Evolutionary conservation across 2,113 vertebrate genomes (phyloP).

Genomic region (Butorides virescens): DNA sequence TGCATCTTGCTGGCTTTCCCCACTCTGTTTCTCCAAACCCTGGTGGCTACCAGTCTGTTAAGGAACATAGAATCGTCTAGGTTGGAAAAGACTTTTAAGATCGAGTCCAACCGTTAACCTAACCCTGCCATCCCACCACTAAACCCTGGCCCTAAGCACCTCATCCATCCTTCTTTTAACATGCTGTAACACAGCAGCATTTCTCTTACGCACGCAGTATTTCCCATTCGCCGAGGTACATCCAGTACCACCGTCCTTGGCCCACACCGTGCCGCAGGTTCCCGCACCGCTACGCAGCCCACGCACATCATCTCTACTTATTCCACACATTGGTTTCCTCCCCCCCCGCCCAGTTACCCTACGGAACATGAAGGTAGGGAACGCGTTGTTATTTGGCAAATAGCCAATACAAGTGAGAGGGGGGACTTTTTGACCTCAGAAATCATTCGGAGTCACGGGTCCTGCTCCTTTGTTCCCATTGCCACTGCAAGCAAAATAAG

Average conservation of each 20-base stretch:
- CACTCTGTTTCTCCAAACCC: no score
- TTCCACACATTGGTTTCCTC: background rate
- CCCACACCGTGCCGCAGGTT: rapidly evolving
- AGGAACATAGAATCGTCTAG: background rate
- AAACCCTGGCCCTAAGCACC: no score
- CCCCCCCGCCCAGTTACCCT: background rate
- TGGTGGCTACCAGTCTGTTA: background rate
- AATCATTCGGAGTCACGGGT: background rate
- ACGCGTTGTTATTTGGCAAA: rapidly evolving
- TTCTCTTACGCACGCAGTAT: rapidly evolving
- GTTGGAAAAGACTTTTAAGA: no score
- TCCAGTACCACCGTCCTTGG: rapidly evolving
- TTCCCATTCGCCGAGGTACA: background rate
- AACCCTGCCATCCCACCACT: no score
- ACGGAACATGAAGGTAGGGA: rapidly evolving
- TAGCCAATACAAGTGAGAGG: rapidly evolving
- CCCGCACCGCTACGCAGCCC: rapidly evolving
- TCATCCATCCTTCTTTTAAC: no score
- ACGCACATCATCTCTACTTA: background rate
- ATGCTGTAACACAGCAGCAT: rapidly evolving
- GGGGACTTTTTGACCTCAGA: background rate
- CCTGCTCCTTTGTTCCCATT: background rate
- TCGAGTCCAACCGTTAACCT: no score
- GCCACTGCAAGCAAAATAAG: background rate
- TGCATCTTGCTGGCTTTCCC: rapidly evolving